Evolutionary conservation across 2,797 vertebrate species (phyloP).

Genomic region (Aeoliscus strigatus): DNA sequence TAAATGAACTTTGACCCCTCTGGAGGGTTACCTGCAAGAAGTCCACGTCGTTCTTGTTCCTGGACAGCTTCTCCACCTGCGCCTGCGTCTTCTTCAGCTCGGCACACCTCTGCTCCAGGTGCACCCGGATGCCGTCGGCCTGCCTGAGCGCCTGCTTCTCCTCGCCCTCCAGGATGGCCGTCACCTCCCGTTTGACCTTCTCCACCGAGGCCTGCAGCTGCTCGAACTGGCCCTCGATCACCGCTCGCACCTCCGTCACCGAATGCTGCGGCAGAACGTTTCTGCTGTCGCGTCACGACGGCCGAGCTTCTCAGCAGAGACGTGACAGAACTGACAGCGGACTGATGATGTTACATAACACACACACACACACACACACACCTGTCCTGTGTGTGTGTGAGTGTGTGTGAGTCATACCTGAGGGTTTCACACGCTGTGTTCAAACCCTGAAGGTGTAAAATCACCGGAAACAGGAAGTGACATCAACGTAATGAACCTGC

Average conservation of each 20-base stretch:
- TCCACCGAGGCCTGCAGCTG: slow-evolving; percentile 71
- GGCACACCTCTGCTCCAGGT: slow-evolving; percentile 73
- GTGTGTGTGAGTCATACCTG: too few relatives aligned
- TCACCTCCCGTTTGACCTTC: slow-evolving; percentile 68
- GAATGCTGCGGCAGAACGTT: slow-evolving; percentile 67
- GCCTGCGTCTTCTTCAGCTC: slow-evolving; percentile 76
- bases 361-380: too few relatives aligned
- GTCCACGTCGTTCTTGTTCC: slow-evolving; percentile 72
- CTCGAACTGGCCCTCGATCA: slow-evolving; percentile 75
- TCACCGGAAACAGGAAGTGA: too few relatives aligned
- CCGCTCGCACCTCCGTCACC: slow-evolving; percentile 71
- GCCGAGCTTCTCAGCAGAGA: too few relatives aligned
- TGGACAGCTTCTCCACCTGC: slow-evolving; percentile 72
- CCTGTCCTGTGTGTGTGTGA: too few relatives aligned
- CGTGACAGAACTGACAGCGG: too few relatives aligned
- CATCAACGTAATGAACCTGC: too few relatives aligned
- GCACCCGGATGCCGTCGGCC: slow-evolving; percentile 76
- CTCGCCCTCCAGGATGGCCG: slow-evolving; percentile 78
- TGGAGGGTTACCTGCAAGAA: slow-evolving; percentile 83
- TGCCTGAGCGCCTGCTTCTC: slow-evolving; percentile 76
- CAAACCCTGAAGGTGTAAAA: too few relatives aligned
- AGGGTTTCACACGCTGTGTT: too few relatives aligned
- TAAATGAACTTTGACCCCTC: too few relatives aligned
- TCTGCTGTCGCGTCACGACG: too few relatives aligned
- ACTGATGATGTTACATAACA: too few relatives aligned